Percentiles rank a stretch among this genome's conserved stretches.
phyloP scores from a whole-genome alignment of 1,140 invertebrate genomes.

The Temnothorax longispinosus region DNA sequence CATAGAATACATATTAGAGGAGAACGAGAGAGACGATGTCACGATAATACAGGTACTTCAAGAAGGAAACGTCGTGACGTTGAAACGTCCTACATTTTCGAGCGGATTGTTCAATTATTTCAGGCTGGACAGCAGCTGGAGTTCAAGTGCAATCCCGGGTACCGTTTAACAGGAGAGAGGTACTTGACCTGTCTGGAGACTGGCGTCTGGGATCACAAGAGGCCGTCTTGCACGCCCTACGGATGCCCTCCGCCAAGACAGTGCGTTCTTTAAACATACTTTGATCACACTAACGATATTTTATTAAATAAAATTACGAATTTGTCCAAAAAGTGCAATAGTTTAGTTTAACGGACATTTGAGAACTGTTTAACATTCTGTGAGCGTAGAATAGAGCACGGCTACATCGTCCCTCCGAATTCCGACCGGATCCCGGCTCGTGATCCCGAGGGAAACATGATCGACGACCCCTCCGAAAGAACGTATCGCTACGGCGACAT shows the following conservation, averaged over 20 bases:
- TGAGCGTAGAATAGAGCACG: slow-evolving; percentile 64
- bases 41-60: slow-evolving; percentile 76
- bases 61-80: not conserved
- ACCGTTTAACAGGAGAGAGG: slow-evolving; percentile 80
- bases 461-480: slow-evolving; percentile 24
- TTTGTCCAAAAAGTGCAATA: not conserved
- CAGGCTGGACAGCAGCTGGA: slow-evolving; percentile 84
- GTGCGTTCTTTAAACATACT: slow-evolving; percentile 53
- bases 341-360: not conserved
- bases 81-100: not conserved
- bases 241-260: slow-evolving; percentile 75
- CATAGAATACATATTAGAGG: slow-evolving; percentile 80
- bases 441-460: not conserved
- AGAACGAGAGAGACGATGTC: slow-evolving; percentile 79
- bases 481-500: slow-evolving; percentile 72
- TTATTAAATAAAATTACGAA: not conserved
- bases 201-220: slow-evolving; percentile 84
- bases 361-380: not conserved
- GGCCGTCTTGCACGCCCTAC: slow-evolving; percentile 78
- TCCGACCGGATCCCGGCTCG: not conserved
- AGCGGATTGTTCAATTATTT: slow-evolving; percentile 31
- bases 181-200: slow-evolving; percentile 84
- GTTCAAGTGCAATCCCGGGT: slow-evolving; percentile 84
- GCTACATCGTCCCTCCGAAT: slow-evolving; percentile 53
- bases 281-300: not conserved